Evolutionary conservation across 2,113 vertebrate genomes (phyloP).

Genomic region (Dipodomys stephensi): DNA sequence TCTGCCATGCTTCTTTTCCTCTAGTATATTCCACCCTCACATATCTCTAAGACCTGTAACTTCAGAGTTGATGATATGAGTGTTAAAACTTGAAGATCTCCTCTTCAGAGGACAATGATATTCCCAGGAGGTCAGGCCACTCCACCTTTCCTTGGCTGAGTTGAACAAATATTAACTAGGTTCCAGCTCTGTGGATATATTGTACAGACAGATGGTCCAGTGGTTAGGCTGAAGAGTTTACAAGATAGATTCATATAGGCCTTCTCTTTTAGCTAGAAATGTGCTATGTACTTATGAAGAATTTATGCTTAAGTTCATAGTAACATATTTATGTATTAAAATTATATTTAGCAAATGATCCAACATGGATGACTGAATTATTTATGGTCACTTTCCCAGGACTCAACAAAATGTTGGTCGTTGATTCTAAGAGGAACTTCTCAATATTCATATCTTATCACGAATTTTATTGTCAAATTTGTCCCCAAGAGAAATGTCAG

Average conservation of each 20-base stretch:
- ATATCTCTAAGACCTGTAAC: neutral
- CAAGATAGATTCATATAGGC: neutral
- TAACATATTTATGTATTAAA: conserved; percentile 4
- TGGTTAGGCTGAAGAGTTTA: conserved; percentile 15
- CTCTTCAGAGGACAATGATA: neutral
- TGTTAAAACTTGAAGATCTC: conserved; percentile 4
- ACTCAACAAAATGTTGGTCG: neutral
- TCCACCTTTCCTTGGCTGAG: conserved; percentile 5
- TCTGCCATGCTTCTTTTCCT: neutral
- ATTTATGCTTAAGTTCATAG: conserved; percentile 23
- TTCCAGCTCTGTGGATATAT: neutral
- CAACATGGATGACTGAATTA: neutral
- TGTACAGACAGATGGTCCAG: neutral
- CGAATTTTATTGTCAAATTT: conserved; percentile 36
- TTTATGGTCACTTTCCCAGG: neutral
- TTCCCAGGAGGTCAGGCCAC: neutral
- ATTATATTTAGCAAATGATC: conserved; percentile 12
- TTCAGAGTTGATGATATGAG: neutral
- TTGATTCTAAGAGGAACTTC: conserved; percentile 1
- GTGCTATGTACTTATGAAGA: neutral
- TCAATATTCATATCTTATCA: neutral
- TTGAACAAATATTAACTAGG: neutral
- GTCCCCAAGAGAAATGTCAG: neutral
- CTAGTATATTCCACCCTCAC: neutral
- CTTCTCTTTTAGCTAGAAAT: neutral